Base-by-base conservation (phyloP, 2,888 invertebrate species). In the Temnothorax rugatulus region DNA sequence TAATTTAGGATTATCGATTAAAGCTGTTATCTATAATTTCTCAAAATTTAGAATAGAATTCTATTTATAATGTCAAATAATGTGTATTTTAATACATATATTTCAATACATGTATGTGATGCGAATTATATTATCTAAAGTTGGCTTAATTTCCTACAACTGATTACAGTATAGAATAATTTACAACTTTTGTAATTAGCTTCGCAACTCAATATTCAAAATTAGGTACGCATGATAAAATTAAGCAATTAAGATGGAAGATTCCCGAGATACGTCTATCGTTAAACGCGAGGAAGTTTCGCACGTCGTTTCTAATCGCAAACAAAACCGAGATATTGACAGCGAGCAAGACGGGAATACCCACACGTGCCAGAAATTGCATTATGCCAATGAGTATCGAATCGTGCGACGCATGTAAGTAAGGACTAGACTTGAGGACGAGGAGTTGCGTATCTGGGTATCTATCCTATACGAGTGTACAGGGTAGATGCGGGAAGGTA, bases 321-420 rank as follows among this genome's bases (percentile, higher is more conserved):
- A 79, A 69, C 18, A 71, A 59, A 47, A 47, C 11, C 34, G 18
- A 54, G 13, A 59, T 57, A 18, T 25, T 50, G 18, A 38, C n/a
- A 8, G 47, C 7, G 7, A 79, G n/a, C 44, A 44, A 21, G 21
- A 8, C 29, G 5, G 25, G 13, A 69, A 69, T 47, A 21, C 15
- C 2, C 34, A 41, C 47, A 59, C 13, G 47, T 11, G n/a, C 34
- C 18, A 21, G 54, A 68, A 77, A 71, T 69, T 59, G 50, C n/a
- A 50, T 81, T 71, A 71, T 13, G 21, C 47, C 34, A 57, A 71
- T 34, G 79, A 47, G 15, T 47, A 79, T 79, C 44, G 77, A 68
- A 29, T 44, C 34, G 34, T 21, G 21, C 57, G 15, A 34, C 68
- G 57, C 57, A 44, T 11, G 21, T 64, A 61, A 11, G 38, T 59